Percentiles rank a stretch among this genome's conserved stretches.
Evolutionary conservation across 1,140 invertebrate genomes (phyloP).

Genomic region (Radopholus similis): DNA sequence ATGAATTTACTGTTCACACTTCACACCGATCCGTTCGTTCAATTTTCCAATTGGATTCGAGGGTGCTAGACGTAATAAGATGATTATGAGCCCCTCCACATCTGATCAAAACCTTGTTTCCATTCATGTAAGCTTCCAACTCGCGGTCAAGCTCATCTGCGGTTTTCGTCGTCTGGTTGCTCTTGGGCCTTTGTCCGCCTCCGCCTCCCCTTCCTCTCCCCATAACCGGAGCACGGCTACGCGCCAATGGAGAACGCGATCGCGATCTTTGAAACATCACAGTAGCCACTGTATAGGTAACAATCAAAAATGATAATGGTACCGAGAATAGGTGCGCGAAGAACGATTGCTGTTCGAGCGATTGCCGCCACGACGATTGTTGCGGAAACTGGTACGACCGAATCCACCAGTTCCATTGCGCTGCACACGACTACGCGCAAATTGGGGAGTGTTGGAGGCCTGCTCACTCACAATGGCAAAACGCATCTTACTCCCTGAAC

Average conservation of each 20-base stretch:
- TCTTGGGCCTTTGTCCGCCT: not conserved
- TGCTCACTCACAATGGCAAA: slow-evolving; percentile 21
- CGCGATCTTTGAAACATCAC: not conserved
- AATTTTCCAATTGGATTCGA: slow-evolving; percentile 8
- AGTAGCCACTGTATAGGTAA: not conserved
- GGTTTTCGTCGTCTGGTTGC: not conserved
- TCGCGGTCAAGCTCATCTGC: slow-evolving; percentile 19
- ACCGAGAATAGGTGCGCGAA: slow-evolving; percentile 17
- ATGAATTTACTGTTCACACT: not conserved
- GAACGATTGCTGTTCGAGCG: slow-evolving; percentile 12
- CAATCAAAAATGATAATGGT: not conserved
- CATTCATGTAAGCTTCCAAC: slow-evolving; percentile 21
- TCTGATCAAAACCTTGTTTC: slow-evolving; percentile 7
- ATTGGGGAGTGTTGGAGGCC: slow-evolving; percentile 7
- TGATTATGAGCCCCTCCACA: not conserved
- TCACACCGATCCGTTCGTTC: not conserved
- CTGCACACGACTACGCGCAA: slow-evolving; percentile 2
- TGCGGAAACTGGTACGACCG: not conserved
- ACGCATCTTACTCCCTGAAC: slow-evolving; percentile 2
- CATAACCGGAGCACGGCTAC: not conserved
- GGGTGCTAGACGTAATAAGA: slow-evolving; percentile 1
- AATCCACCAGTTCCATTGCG: not conserved
- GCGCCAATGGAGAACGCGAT: slow-evolving; percentile 14
- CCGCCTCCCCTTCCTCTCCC: not conserved
- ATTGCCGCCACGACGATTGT: not conserved